These are phyloP conservation scores for Zonitis immaculata DNA, from an alignment of 2,888 invertebrate genomes.

Conservation along the genomic window DNA sequence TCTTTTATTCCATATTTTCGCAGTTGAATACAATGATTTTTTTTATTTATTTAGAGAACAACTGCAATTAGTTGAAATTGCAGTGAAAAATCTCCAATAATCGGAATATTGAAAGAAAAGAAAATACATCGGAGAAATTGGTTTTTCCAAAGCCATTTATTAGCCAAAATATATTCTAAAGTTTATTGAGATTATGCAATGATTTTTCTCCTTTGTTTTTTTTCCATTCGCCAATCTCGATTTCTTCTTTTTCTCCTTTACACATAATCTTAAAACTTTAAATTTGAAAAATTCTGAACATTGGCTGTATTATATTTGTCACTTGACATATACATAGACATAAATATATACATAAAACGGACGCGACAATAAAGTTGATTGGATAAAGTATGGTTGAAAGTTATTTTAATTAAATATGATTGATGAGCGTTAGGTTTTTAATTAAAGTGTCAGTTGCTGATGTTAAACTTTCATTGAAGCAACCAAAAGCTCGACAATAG, in stretches of 20 bases:
- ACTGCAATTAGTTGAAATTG: background rate
- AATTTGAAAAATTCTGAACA: background rate
- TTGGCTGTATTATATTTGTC: background rate
- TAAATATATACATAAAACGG: background rate
- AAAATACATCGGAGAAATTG: background rate
- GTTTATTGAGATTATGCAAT: background rate
- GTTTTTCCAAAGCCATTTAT: background rate
- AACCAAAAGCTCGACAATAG: conserved; percentile 9
- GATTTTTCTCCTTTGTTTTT: background rate
- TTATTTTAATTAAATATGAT: conserved; percentile 19
- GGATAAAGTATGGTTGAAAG: conserved; percentile 13
- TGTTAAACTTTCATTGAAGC: conserved; percentile 13
- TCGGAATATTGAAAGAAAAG: background rate
- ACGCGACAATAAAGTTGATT: conserved; percentile 15
- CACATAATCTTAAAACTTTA: background rate
- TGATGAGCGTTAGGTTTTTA: conserved; percentile 17
- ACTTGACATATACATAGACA: background rate
- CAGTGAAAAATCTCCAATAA: background rate
- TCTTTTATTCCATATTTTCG: background rate
- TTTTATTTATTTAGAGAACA: background rate
- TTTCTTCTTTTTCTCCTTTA: background rate
- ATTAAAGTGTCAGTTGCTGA: conserved; percentile 16
- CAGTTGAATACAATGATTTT: background rate
- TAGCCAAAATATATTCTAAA: background rate
- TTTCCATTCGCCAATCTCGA: too few relatives aligned